Conservation (phyloP, 92 coral and sea anemone species). For the Epizoanthus fatuus region DNA sequence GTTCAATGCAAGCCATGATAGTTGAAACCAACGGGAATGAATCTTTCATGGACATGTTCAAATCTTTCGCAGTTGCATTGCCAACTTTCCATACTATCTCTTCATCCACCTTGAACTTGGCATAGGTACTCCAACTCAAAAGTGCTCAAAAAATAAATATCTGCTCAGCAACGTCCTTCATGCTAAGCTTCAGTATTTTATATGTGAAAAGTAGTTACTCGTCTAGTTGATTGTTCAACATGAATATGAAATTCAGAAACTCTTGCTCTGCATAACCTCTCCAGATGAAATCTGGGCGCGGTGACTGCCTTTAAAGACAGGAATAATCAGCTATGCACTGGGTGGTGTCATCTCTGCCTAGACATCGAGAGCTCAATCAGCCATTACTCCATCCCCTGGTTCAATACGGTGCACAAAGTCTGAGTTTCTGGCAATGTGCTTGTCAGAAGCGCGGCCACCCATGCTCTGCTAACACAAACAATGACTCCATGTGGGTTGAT, state of each 20-base stretch:
- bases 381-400: constrained; percentile 26
- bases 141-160: no score
- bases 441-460: constrained; percentile 35
- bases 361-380: constrained; percentile 25
- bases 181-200: constrained; percentile 14
- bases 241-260: constrained; percentile 18
- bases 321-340: constrained; percentile 12
- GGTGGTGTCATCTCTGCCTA: constrained; percentile 19
- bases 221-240: constrained; percentile 26
- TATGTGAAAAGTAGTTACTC: constrained; percentile 5
- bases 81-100: no score
- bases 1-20: no score
- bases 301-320: constrained; percentile 26
- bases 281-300: constrained; percentile 9
- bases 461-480: constrained; percentile 3
- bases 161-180: no score
- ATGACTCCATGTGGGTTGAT: constrained; percentile 6
- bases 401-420: constrained; percentile 13
- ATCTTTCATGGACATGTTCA: no score
- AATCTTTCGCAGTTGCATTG: no score
- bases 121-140: no score
- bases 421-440: constrained; percentile 23
- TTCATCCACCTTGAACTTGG: no score
- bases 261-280: constrained; percentile 36
- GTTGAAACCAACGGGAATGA: no score